phyloP scores from a whole-genome alignment of 1,140 invertebrate genomes.

The Drosophila pseudoobscura region DNA sequence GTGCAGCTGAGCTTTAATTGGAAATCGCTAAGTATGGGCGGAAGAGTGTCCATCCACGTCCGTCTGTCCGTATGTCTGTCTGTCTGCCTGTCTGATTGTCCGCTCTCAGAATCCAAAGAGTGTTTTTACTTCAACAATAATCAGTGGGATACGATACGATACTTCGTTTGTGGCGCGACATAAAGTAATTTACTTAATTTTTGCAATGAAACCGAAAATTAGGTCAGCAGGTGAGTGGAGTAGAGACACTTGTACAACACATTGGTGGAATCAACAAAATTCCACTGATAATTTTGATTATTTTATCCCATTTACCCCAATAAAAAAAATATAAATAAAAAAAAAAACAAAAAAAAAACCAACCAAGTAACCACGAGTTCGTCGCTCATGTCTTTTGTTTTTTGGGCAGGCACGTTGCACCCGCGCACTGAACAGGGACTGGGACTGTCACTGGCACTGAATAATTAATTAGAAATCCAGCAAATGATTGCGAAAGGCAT shows the following conservation, averaged over 20 bases:
- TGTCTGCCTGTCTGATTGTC: slow-evolving; percentile 2
- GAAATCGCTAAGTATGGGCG: slow-evolving; percentile 31
- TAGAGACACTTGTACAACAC: slow-evolving; percentile 1
- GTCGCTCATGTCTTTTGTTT: slow-evolving; percentile 72
- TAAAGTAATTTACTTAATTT: slow-evolving; percentile 49
- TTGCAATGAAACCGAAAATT: slow-evolving; percentile 59
- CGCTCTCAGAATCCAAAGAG: slow-evolving; percentile 43
- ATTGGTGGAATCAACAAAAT: background rate
- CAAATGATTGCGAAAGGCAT: slow-evolving; percentile 16
- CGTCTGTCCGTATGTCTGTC: slow-evolving; percentile 16
- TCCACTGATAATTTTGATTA: slow-evolving; percentile 45
- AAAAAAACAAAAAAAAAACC: slow-evolving; percentile 4
- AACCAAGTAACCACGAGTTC: slow-evolving; percentile 34
- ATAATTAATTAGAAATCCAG: slow-evolving; percentile 64
- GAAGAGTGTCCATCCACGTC: slow-evolving; percentile 15
- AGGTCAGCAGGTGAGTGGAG: slow-evolving; percentile 56
- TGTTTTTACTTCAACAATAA: slow-evolving; percentile 4
- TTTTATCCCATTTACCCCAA: slow-evolving; percentile 26
- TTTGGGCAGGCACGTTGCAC: slow-evolving; percentile 48
- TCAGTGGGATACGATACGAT: background rate
- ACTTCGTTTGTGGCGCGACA: background rate
- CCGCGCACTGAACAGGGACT: slow-evolving; percentile 10
- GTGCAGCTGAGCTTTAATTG: slow-evolving; percentile 72
- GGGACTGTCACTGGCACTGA: slow-evolving; percentile 45
- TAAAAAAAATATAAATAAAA: slow-evolving; percentile 7